A percentile compares a stretch with the other conserved stretches of the same genome.
phyloP scores from a whole-genome alignment of 2,113 vertebrate genomes.

The Python bivittatus region DNA sequence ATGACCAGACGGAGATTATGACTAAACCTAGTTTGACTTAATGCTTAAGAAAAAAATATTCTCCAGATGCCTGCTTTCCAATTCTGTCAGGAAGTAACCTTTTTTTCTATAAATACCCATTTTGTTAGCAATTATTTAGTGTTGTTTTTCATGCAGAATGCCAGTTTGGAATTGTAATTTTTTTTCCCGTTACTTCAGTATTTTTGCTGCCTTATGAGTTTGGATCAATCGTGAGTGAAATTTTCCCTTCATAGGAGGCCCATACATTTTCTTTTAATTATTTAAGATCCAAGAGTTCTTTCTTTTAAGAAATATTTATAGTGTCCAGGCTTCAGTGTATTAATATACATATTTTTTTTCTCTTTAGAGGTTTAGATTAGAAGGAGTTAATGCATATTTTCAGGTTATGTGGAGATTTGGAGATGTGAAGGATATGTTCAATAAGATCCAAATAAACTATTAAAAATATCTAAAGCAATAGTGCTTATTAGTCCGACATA shows the following conservation, averaged over 20 bases:
- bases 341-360: neutral
- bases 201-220: slow-evolving; percentile 29
- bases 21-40: slow-evolving; percentile 29
- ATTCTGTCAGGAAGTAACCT: slow-evolving; percentile 32
- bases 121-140: slow-evolving; percentile 42
- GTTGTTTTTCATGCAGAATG: slow-evolving; percentile 21
- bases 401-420: slow-evolving; percentile 11
- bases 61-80: slow-evolving; percentile 32
- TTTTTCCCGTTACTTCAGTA: slow-evolving; percentile 27
- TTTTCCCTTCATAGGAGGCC: slow-evolving; percentile 21
- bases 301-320: slow-evolving; percentile 21
- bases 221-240: slow-evolving; percentile 3
- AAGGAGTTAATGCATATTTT: slow-evolving; percentile 12
- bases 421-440: slow-evolving; percentile 7
- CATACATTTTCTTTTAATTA: slow-evolving; percentile 17
- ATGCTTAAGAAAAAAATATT: slow-evolving; percentile 24
- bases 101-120: slow-evolving; percentile 23
- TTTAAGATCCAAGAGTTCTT: slow-evolving; percentile 11
- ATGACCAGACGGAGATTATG: slow-evolving; percentile 26
- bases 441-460: slow-evolving; percentile 15
- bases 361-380: neutral
- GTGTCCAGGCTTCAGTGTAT: slow-evolving; percentile 2
- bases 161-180: slow-evolving; percentile 30
- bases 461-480: neutral
- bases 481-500: slow-evolving; percentile 2